Conservation (phyloP, 2,797 vertebrate genomes). For the Esox lucius region DNA sequence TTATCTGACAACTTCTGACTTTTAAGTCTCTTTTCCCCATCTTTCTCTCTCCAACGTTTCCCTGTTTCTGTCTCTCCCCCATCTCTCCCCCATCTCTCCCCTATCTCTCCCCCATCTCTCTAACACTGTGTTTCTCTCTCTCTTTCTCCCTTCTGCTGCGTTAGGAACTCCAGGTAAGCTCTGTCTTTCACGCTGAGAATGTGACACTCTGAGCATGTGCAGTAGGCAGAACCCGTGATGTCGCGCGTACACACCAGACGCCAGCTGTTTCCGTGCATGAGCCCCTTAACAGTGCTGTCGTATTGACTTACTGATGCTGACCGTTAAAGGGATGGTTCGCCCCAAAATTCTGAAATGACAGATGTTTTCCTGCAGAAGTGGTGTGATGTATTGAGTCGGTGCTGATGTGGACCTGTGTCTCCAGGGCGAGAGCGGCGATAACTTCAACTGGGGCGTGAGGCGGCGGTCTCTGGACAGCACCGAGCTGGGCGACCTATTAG, state of each 20-base stretch:
- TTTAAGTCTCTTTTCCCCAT: too few relatives aligned
- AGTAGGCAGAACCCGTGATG: conserved; percentile 41
- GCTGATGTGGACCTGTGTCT: conserved; percentile 48
- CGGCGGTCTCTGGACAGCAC: conserved; percentile 95
- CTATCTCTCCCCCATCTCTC: conserved; percentile 32
- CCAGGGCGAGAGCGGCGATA: conserved; percentile 96
- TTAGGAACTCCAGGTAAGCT: conserved; percentile 99
- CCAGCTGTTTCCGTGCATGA: conserved; percentile 40
- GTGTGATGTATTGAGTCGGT: too few relatives aligned
- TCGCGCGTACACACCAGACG: not conserved
- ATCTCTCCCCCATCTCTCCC: conserved; percentile 34
- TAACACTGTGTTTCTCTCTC: conserved; percentile 58
- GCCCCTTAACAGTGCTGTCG: conserved; percentile 58
- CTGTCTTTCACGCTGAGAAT: conserved; percentile 39
- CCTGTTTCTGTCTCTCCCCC: conserved; percentile 1
- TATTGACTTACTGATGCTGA: conserved; percentile 25
- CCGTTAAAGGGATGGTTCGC: not conserved
- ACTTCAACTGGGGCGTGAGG: conserved; percentile 98
- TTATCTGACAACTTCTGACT: not conserved
- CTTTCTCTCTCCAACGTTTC: not conserved
- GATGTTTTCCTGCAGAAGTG: not conserved
- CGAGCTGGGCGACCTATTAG: conserved; percentile 90
- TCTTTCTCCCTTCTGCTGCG: conserved; percentile 85
- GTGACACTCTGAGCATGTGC: conserved; percentile 48
- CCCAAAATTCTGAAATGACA: not conserved